Evolutionary conservation across 2,797 vertebrate genomes (phyloP).

Genomic region (Scarus forsteni): DNA sequence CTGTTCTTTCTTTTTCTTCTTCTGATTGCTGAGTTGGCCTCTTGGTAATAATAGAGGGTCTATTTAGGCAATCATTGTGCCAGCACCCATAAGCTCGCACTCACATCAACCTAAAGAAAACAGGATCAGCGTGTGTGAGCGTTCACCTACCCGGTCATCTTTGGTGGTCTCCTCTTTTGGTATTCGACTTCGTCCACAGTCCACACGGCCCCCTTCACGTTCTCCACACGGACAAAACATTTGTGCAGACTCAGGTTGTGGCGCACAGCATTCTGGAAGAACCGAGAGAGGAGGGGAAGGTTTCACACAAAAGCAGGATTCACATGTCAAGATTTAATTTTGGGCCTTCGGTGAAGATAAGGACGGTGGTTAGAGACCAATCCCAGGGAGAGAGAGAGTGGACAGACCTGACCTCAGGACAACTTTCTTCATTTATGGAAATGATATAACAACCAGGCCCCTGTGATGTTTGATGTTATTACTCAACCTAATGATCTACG

Average conservation of each 20-base stretch:
- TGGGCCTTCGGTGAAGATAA: too few relatives aligned
- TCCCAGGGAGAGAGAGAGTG: too few relatives aligned
- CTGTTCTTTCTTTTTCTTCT: constrained; percentile 28
- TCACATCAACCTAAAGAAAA: constrained; percentile 59
- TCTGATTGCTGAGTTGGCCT: constrained; percentile 64
- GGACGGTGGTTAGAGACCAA: too few relatives aligned
- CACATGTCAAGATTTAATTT: too few relatives aligned
- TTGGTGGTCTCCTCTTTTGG: constrained; percentile 99
- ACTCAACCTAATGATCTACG: too few relatives aligned
- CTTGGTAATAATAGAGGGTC: constrained; percentile 69
- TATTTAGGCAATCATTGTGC: constrained; percentile 77
- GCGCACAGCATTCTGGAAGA: constrained; percentile 93
- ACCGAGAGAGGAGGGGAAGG: background rate
- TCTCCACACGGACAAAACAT: constrained; percentile 99
- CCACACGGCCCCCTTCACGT: constrained; percentile 99
- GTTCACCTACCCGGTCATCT: constrained; percentile 95
- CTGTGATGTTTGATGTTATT: too few relatives aligned
- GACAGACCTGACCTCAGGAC: too few relatives aligned
- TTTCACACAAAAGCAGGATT: background rate
- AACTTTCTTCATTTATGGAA: too few relatives aligned
- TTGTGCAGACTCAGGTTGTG: constrained; percentile 99
- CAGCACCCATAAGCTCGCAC: constrained; percentile 64
- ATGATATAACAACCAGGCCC: too few relatives aligned
- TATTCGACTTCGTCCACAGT: constrained; percentile 98
- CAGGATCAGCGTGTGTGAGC: constrained; percentile 36